Base-by-base conservation (phyloP, 2,888 invertebrate species). In the Pristionchus entomophagus region DNA sequence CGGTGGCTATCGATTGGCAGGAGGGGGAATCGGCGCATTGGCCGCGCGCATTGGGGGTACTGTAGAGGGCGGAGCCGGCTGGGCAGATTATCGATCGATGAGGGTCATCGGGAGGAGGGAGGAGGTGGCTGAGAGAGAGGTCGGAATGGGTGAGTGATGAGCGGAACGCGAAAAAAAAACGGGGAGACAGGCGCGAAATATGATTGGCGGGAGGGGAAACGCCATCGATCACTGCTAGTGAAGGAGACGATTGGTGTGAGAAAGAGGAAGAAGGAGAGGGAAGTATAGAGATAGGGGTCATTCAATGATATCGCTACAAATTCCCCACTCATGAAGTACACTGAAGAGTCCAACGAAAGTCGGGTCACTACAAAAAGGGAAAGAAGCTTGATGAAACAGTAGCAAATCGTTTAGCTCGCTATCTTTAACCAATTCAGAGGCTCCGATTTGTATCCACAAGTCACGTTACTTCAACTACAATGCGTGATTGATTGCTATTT, bases 1-100 rank as follows among this genome's bases (percentile, higher is more conserved):
- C 73, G 73, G 26, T 73, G 73, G 26, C 41, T 73, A 73, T 73
- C 51, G 51, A 80, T 80, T n/a, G 49, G 41, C 45, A 26, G 35
- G 5, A 6, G 32, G 29, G 32, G 32, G 4, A 29, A 29, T 65
- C 22, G 26, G 51, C 78, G 51, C 78, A 80, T 80, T 80, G 78
- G 78, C 78, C 78, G 78, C 51, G 78, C 26, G 78, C 78, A 80
- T 80, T 53, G 49, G 45, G 26, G 45, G 78, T 80, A 80, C 78
- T 49, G 78, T 80, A 80, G 51, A 51, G 78, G 78, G 45, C 77
- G 77, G 77, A 77, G 77, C 45, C 51, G 45, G 5, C 65, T n/a
- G 45, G 45, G 45, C 45, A 45, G 41, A 45, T 73, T 73, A 73
- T 73, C 38, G 73, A 73, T 80, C 78, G 78, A 80, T 51, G 32